Base-by-base conservation (phyloP, 1,140 invertebrate genomes). In the Delia radicum region DNA sequence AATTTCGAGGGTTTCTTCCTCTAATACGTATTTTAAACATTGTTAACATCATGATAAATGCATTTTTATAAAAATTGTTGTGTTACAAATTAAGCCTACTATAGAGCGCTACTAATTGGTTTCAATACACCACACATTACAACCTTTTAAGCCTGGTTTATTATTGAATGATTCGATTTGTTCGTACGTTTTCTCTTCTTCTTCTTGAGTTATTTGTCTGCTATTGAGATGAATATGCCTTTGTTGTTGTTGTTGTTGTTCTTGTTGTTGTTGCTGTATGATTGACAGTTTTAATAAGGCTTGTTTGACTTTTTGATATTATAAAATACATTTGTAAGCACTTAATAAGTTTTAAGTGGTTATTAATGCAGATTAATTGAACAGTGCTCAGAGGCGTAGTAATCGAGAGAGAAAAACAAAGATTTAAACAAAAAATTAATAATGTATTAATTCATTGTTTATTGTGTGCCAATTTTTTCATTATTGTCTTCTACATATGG, bases 351-450 rank as follows among this genome's bases (percentile, higher is more conserved):
- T 69, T 69, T 69, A 69, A 69, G 65, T 69, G 65, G 65, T 69
- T 69, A 69, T 69, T 69, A 69, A 69, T 69, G 65, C 65, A 28
- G 72, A 73, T 73, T 48, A 73, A 73, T 73, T 63, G 61, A 74
- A 37, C 33, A 73, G 21, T 76, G 48, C 33, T 21, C 65, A 69
- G 65, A 37, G 65, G 65, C 65, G 65, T 69, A 69, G 65, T 18
- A 3, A n/a, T 69, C 48, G n/a, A 21, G n/a, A 55, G n/a, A 21
- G 18, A 8, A 55, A n/a, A n/a, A n/a, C n/a, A n/a, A n/a, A n/a
- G n/a, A n/a, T n/a, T n/a, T n/a, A n/a, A n/a, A n/a, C n/a, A n/a
- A n/a, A n/a, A n/a, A n/a, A n/a, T n/a, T n/a, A n/a, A n/a, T n/a
- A n/a, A n/a, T n/a, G n/a, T n/a, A n/a, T n/a, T n/a, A n/a, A n/a